Base-by-base conservation (phyloP, 2,888 invertebrate species). In the Drosophila pullipes region DNA sequence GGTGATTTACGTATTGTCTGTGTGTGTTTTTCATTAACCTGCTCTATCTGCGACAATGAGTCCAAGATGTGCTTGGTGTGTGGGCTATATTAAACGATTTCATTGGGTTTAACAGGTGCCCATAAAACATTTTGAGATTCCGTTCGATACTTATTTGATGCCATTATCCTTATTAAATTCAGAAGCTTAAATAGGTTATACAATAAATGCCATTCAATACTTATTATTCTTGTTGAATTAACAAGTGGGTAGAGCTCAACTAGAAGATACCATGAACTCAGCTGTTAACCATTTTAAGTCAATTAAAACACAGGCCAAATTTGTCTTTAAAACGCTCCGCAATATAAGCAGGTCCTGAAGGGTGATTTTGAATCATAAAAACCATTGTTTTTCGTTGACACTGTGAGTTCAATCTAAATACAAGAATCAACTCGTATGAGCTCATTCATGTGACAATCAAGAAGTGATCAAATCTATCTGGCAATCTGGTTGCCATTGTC, bases 21-120 rank as follows among this genome's bases (percentile, higher is more conserved):
- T 64, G 31, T 71, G 37, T 52, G 22, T 31, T 54, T 63, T 78
- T 79, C 80, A 79, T 77, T 77, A 69, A 50, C 76, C 54, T 41
- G n/a, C 22, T 60, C 33, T 25, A 9, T 41, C 33, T 18, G n/a
- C 39, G 25, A 11, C 16, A 28, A 28, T 53, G 13, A 7, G 33
- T 49, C 11, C 35, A 5, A 7, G 33, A 11, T 35, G 18, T 16
- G 55, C 30, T 18, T 16, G 22, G 30, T 31, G 39, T 39, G 50
- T 39, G 37, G 54, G 52, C 39, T 41, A 41, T 13, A 50, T 31
- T 31, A 39, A 6, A 37, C 30, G 11, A 13, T 16, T 53, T 61
- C 2, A 16, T 35, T n/a, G n/a, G 13, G 33, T 16, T 30, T 4
- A 28, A 9, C 22, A 47, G 47, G 22, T 47, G 47, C 4, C 47